Base-by-base conservation (phyloP, 2,797 vertebrate species). In the Cyprinodon diabolis region DNA sequence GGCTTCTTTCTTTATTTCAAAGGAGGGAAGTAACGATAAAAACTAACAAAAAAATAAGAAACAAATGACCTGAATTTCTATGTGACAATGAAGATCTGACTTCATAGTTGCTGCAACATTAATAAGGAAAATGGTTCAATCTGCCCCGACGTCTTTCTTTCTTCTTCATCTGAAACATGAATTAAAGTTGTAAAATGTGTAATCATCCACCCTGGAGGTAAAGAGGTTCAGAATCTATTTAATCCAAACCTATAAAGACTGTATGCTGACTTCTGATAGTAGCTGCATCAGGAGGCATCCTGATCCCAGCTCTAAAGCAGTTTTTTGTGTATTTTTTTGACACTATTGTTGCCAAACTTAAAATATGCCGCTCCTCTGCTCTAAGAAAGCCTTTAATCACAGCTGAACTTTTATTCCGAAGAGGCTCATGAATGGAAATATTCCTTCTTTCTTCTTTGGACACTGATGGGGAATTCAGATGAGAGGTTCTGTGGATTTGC, bases 381-480 rank as follows among this genome's bases (percentile, higher is more conserved):
- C 65, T 17, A 69, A n/a, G 6, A 30, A 37, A 43, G 30, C 51
- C 1, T 72, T 68, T 43, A 66, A 23, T 82, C 69, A 37, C 15
- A 43, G 25, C 35, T 4, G 47, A 21, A 63, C 72, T 82, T 43
- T 71, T 14, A 37, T 23, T 56, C 7, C 55, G 66, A 73, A 19
- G 71, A 77, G 65, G 40, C 73, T 66, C 71, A 0, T 49, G 79
- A 76, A 62, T n/a, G 67, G 30, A 68, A 68, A 68, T 15, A 9
- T 55, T 54, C 7, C 10, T 10, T 45, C 66, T 70, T 35, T 57
- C 15, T 12, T 75, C 82, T 84, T 76, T 49, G 73, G 78, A 72
- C 62, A 1, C 49, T 60, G 77, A 70, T 79, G 66, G 74, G 40
- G 83, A 87, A 87, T 75, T 67, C 74, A 77, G 83, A 89, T 75